Evolutionary conservation across 37 sponge, comb jelly and placozoan genomes (phyloP), one percentile per base, ranked within the genome.

Genomic region (Bolinopsis microptera): DNA sequence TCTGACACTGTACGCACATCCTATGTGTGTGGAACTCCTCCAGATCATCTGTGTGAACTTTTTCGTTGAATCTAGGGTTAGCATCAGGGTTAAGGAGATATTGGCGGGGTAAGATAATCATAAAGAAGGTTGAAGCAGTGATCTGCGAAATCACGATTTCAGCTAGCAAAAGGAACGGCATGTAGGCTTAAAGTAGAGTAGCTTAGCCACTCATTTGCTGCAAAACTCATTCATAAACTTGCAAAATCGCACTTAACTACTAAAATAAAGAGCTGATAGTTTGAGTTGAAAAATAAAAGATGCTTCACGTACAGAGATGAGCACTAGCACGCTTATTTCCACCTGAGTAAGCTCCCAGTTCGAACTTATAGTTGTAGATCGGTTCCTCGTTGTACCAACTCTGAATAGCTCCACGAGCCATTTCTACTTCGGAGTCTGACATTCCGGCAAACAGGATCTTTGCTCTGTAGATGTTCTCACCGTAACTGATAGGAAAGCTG

Each of bases 391-490:
- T 34, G 30, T 86, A 86, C 90, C 90, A 86, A 34, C 18, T 38
- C 41, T 34, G 25, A 40, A 34, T 26, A 5, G 38, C 36, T 1
- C 61, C 28, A 9, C 61, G 36, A n/a, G 90, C 90, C 8, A 80
- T 8, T 0, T 32, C 35, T 21, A 33, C 30, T 1, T 35, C 23
- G n/a, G 90, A 25, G 18, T 5, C 25, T 23, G 23, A 9, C 13
- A 48, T 33, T 21, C 34, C 25, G 13, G 24, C 24, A 27, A 35
- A 28, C 26, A 41, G 32, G 18, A 77, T 77, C 21, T 32, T 86
- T 24, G 38, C 90, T 34, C 90, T 40, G 90, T 86, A 40, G 61
- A 86, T 38, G 61, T 86, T 86, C 61, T 86, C 90, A 22, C 90
- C 90, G 90, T 41, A 86, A 13, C 90, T 86, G 90, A 18, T 22